Evolutionary conservation across 1,140 invertebrate species (phyloP).

Genomic region (Drosophila subobscura): DNA sequence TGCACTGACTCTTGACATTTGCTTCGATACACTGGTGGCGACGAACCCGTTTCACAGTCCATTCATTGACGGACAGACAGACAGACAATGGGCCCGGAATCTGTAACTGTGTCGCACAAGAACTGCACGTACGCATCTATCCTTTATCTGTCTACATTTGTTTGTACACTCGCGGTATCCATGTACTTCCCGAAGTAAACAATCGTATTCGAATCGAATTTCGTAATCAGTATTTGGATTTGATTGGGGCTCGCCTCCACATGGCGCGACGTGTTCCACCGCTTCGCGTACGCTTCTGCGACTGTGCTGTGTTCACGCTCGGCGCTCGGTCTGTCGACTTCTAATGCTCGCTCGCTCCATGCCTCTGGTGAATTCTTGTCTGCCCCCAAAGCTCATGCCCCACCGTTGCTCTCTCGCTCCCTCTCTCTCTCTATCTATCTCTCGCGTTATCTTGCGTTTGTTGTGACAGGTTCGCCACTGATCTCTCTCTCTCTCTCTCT

Average conservation of each 20-base stretch:
- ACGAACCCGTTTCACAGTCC: slow-evolving; percentile 1
- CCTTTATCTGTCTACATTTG: no score
- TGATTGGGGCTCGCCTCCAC: no score
- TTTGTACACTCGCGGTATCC: no score
- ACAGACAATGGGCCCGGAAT: not conserved
- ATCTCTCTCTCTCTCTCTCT: not conserved
- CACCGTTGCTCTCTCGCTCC: not conserved
- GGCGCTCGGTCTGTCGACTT: slow-evolving; percentile 34
- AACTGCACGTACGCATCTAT: no score
- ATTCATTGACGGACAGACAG: slow-evolving; percentile 11
- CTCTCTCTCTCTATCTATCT: slow-evolving; percentile 5
- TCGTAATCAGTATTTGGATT: no score
- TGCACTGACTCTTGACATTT: slow-evolving; percentile 22
- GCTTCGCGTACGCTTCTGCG: no score
- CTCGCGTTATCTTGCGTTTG: slow-evolving; percentile 1
- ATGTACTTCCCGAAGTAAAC: no score
- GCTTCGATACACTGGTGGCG: not conserved
- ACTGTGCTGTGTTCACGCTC: not conserved
- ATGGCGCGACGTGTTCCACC: no score
- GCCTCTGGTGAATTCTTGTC: slow-evolving; percentile 15
- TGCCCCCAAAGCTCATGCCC: not conserved
- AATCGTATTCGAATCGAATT: no score
- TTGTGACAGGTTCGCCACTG: slow-evolving; percentile 29
- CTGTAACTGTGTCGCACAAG: slow-evolving; percentile 16
- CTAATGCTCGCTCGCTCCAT: slow-evolving; percentile 30